phyloP scores from a whole-genome alignment of 1,140 invertebrate genomes.

The Brachionus rotundiformis region DNA sequence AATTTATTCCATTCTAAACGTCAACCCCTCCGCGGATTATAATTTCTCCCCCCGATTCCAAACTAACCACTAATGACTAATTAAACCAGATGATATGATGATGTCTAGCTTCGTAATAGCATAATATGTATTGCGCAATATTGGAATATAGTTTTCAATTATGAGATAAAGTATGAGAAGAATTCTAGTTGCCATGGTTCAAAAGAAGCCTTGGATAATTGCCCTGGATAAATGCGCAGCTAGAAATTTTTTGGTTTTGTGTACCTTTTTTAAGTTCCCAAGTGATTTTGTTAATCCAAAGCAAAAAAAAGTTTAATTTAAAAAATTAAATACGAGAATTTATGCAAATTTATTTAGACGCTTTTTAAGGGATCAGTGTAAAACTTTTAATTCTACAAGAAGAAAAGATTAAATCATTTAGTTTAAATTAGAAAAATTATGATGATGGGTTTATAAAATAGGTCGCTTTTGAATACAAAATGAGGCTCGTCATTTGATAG shows the following conservation, averaged over 20 bases:
- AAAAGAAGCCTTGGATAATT: neutral
- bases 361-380: neutral
- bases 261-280: neutral
- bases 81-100: neutral
- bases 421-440: conserved; percentile 13
- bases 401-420: neutral
- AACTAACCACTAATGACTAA: neutral
- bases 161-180: neutral
- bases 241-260: neutral
- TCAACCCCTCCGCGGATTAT: neutral
- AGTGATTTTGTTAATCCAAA: neutral
- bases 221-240: neutral
- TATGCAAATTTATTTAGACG: neutral
- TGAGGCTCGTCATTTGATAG: neutral
- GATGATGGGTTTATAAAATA: conserved; percentile 1
- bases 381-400: neutral
- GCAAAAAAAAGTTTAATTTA: neutral
- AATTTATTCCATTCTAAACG: conserved; percentile 3
- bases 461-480: conserved; percentile 14
- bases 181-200: neutral
- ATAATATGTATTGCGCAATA: neutral
- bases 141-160: neutral
- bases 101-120: neutral
- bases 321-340: neutral
- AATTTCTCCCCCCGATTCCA: conserved; percentile 5